Base-by-base conservation (phyloP, 2,113 vertebrate genomes). In the Myiopsitta monachus region DNA sequence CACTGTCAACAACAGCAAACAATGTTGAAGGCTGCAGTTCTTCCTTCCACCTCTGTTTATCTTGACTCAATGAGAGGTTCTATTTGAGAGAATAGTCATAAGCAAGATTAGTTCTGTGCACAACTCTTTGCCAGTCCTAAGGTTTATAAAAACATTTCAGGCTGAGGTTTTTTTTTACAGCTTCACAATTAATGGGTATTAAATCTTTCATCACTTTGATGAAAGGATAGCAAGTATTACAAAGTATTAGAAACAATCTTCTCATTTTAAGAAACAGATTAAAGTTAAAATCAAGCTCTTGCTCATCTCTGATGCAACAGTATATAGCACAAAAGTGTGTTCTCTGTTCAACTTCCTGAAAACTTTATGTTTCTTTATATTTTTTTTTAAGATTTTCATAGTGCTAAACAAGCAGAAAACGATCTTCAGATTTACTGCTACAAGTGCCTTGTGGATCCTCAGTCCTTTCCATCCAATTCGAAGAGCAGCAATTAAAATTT, bases 341-440 rank as follows among this genome's bases (percentile, higher is more conserved):
- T 80, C 33, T 36, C 7, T 64, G 2, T 76, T 86, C 19, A 67
- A 2, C 21, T 51, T 70, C 16, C 11, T 62, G 55, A 62, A 30
- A 54, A 24, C 19, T 51, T 64, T 6, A 46, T 49, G 5, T 83
- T 55, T 70, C 12, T 55, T 77, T 86, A 2, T 57, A 14, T 23
- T n/a, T 88, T 88, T 88, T 30, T 74, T 82, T 82, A 98, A 99
- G 99, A 97, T 99, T 46, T 99, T 99, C 97, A 99, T 99, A 97
- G 99, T 99, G 92, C 91, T 99, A 96, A 99, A 99, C 98, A 99
- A 98, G 98, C 98, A 99, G 88, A 99, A 99, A 97, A 99, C 98
- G 92, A 99, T 99, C 98, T 99, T 99, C 98, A 98, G 99, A 69
- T 99, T 99, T 97, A 99, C 98, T 90, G 99, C 99, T 97, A 99